Evolutionary conservation across 1,140 invertebrate genomes (phyloP).

Genomic region (Phocides pigmalion): DNA sequence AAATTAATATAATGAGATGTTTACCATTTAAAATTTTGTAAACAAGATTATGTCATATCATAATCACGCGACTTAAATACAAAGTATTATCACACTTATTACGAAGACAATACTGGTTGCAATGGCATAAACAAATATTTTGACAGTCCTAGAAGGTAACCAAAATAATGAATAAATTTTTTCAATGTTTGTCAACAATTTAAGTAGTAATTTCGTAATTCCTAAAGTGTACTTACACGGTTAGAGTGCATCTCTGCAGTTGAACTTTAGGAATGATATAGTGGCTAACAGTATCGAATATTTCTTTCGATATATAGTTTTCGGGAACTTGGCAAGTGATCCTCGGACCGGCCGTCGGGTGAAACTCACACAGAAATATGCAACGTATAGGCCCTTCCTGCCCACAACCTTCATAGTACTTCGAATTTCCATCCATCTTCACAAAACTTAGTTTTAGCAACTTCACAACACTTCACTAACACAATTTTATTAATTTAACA

Average conservation of each 20-base stretch:
- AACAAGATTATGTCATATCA: not conserved
- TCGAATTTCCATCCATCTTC: slow-evolving; percentile 74
- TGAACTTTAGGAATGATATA: slow-evolving; percentile 97
- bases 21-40: not conserved
- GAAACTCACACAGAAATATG: slow-evolving; percentile 94
- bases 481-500: slow-evolving; percentile 15
- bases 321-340: slow-evolving; percentile 93
- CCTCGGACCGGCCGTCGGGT: slow-evolving; percentile 91
- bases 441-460: slow-evolving; percentile 32
- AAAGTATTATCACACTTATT: slow-evolving; percentile 9
- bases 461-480: slow-evolving; percentile 22
- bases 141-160: slow-evolving; percentile 7
- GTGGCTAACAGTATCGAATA: slow-evolving; percentile 95
- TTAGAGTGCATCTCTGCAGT: slow-evolving; percentile 93
- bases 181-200: slow-evolving; percentile 9
- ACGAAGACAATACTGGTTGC: slow-evolving; percentile 2
- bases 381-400: slow-evolving; percentile 89
- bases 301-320: slow-evolving; percentile 94
- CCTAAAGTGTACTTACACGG: slow-evolving; percentile 88
- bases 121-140: slow-evolving; percentile 3
- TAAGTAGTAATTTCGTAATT: not conserved
- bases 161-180: slow-evolving; percentile 18
- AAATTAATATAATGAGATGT: not conserved
- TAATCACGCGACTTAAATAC: not conserved
- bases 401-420: slow-evolving; percentile 84